Evolutionary conservation across 2,797 vertebrate species (phyloP).

Genomic region (Trachops cirrhosus): DNA sequence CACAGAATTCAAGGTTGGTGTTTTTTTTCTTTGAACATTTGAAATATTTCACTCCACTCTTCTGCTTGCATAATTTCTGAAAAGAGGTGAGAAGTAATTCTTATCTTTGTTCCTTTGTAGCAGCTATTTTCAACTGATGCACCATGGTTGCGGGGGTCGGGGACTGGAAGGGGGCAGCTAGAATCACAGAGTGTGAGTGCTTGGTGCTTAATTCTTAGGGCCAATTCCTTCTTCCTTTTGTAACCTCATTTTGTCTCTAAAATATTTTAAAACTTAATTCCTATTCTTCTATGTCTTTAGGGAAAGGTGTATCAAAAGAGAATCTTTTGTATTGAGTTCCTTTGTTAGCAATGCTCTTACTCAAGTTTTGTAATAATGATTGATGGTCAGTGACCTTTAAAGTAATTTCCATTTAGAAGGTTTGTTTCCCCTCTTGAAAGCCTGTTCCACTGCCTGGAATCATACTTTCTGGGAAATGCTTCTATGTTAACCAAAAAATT

Average conservation of each 20-base stretch:
- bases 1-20: not conserved
- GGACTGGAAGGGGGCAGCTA: not conserved
- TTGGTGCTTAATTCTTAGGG: not conserved
- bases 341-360: not conserved
- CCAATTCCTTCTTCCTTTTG: not conserved
- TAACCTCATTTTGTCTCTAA: not conserved
- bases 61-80: not conserved
- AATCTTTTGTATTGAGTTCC: not conserved
- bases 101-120: not conserved
- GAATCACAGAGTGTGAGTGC: not conserved
- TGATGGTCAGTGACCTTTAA: not conserved
- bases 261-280: not conserved
- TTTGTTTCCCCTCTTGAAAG: not conserved
- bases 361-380: constrained; percentile 27
- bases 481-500: not conserved
- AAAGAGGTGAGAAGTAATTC: not conserved
- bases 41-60: not conserved
- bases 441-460: not conserved
- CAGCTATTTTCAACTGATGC: not conserved
- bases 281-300: not conserved
- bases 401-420: not conserved
- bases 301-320: not conserved
- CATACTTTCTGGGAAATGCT: constrained; percentile 22
- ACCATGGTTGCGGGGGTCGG: not conserved
- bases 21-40: not conserved